Conservation (phyloP, 2,888 invertebrate genomes). For the Callyntrura guangdongensis region DNA sequence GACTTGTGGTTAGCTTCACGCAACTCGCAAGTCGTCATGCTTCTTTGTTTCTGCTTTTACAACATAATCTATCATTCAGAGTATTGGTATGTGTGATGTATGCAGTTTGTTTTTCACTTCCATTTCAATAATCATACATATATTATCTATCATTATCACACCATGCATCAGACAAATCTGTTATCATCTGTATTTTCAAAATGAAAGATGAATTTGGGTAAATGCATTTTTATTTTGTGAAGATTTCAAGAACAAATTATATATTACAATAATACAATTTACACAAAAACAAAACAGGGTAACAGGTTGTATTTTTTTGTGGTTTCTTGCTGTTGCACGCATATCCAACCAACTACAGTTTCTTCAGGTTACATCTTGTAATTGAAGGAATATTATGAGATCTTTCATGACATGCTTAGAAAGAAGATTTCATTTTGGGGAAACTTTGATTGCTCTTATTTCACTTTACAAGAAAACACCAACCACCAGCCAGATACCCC, state of each 20-base stretch:
- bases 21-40: constrained; percentile 39
- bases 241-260: constrained; percentile 10
- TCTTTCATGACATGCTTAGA: constrained; percentile 16
- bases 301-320: constrained; percentile 5
- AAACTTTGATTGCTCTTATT: constrained; percentile 34
- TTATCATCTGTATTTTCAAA: constrained; percentile 17
- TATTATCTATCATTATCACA: neutral
- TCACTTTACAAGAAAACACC: neutral
- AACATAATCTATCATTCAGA: too few species aligned
- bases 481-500: neutral
- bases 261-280: neutral
- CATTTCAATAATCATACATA: neutral
- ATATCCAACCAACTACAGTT: neutral
- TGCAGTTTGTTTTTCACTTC: neutral
- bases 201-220: neutral
- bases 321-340: neutral
- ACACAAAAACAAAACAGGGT: constrained; percentile 14
- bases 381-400: neutral
- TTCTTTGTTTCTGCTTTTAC: neutral
- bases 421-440: constrained; percentile 2
- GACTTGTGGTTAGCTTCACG: constrained; percentile 27
- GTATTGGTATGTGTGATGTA: too few species aligned
- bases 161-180: constrained; percentile 9
- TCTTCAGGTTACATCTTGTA: neutral
- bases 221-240: neutral